Base-by-base conservation (phyloP, 2,797 vertebrate genomes). In the Enoplosus armatus region DNA sequence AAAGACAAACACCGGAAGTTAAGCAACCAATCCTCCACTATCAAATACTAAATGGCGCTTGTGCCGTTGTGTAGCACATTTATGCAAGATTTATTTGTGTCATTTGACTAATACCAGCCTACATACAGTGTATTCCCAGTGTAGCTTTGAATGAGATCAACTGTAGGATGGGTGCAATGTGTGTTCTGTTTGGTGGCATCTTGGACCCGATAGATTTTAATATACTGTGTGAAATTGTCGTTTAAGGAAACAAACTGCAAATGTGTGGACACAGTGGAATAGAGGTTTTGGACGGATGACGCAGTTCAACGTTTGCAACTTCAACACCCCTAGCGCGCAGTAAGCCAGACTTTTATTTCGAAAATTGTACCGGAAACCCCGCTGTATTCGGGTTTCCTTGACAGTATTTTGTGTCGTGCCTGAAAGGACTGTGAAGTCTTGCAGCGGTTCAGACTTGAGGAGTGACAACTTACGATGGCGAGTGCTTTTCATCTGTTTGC, bases 391-490 rank as follows among this genome's bases (percentile, higher is more conserved):
- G 4, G 3, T 11, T 2, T 3, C 0, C 24, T 73, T 75, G 27
- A 15, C 24, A 2, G 43, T 6, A 15, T 41, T 83, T 51, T 5
- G 69, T 74, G 85, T 89, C 86, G 88, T 78, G 87, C 43, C 78
- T 79, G 79, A 24, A 50, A 78, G 64, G 81, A 48, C 87, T 82
- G 87, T 77, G 80, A 89, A 92, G 92, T 85, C 91, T 92, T 71
- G 84, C 83, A 58, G 83, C 68, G 81, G 60, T 50, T 88, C 75
- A 71, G 87, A 89, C 86, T 87, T 79, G 63, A 83, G 58, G 71
- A 87, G 82, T 69, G 87, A 78, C 86, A 92, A 87, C 73, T 89
- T 88, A 39, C 65, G 72, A 93, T 92, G 93, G 84, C 85, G 72
- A 73, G 77, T 5, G 75, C 55, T 58, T 55, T 56, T 70, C 83